Evolutionary conservation across 2,888 invertebrate species (phyloP).

Genomic region (Mechanitis messenoides): DNA sequence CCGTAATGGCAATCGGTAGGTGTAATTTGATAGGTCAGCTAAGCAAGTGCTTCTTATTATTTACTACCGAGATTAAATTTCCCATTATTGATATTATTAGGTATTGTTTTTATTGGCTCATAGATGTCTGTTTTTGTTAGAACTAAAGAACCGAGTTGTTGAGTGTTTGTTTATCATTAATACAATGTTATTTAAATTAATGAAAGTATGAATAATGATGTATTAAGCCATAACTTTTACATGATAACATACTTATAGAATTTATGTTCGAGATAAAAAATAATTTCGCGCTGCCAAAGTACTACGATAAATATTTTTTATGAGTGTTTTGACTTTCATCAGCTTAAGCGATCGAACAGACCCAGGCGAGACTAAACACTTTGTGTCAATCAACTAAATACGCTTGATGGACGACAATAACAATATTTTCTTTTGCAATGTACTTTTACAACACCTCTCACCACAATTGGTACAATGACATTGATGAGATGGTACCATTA

Average conservation of each 20-base stretch:
- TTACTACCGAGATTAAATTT: constrained; percentile 44
- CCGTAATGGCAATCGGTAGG: constrained; percentile 74
- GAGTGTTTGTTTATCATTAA: no score
- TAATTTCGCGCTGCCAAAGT: constrained; percentile 30
- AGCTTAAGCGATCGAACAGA: constrained; percentile 52
- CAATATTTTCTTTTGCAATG: constrained; percentile 60
- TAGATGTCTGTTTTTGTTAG: background rate
- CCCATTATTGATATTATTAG: constrained; percentile 25
- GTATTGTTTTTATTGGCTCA: constrained; percentile 2
- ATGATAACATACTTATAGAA: constrained; percentile 18
- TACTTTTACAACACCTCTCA: constrained; percentile 51
- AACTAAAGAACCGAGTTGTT: no score
- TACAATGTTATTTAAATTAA: no score
- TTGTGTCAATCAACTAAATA: constrained; percentile 59
- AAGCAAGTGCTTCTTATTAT: constrained; percentile 60
- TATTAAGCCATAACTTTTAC: constrained; percentile 16
- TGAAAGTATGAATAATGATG: constrained; percentile 4
- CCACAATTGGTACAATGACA: constrained; percentile 54
- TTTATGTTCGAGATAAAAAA: constrained; percentile 26
- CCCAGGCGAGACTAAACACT: constrained; percentile 50
- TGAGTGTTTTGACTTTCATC: constrained; percentile 60
- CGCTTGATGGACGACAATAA: constrained; percentile 46
- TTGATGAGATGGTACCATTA: constrained; percentile 55
- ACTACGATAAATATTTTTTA: constrained; percentile 37
- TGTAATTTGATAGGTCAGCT: constrained; percentile 67